A percentile compares a stretch with the other conserved stretches of the same genome.
phyloP scores from a whole-genome alignment of 2,888 invertebrate species.

The Aphodius sticticus region DNA sequence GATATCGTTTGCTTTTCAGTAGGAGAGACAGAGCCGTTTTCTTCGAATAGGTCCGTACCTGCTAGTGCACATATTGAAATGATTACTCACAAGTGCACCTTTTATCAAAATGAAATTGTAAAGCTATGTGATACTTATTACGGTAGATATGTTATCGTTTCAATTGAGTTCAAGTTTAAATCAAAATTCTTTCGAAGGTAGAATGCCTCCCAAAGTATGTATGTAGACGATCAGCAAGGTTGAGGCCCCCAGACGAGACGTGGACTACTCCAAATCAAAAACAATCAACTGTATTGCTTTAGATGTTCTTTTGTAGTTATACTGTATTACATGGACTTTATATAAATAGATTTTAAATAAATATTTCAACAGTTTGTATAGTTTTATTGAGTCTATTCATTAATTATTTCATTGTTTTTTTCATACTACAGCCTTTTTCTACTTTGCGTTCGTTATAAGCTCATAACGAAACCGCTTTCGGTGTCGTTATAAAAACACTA shows the following conservation, averaged over 20 bases:
- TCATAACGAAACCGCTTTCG: no score
- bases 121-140: constrained; percentile 58
- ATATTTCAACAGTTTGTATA: background rate
- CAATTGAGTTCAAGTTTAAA: background rate
- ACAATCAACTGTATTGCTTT: background rate
- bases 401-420: no score
- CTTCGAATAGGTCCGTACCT: constrained; percentile 8
- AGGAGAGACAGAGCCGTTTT: background rate
- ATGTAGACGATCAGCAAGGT: no score
- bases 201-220: no score
- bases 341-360: constrained; percentile 4
- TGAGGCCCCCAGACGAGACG: background rate
- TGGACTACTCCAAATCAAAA: background rate
- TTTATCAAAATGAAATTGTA: constrained; percentile 56
- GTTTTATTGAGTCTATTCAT: no score
- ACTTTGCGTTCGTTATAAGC: no score
- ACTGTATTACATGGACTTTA: background rate
- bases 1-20: background rate
- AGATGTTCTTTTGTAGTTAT: background rate
- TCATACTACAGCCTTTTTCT: no score
- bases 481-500: no score
- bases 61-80: constrained; percentile 21
- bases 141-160: background rate
- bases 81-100: constrained; percentile 57
- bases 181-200: background rate